Evolutionary conservation across 2,113 vertebrate genomes (phyloP).

Genomic region (Oriolus oriolus): DNA sequence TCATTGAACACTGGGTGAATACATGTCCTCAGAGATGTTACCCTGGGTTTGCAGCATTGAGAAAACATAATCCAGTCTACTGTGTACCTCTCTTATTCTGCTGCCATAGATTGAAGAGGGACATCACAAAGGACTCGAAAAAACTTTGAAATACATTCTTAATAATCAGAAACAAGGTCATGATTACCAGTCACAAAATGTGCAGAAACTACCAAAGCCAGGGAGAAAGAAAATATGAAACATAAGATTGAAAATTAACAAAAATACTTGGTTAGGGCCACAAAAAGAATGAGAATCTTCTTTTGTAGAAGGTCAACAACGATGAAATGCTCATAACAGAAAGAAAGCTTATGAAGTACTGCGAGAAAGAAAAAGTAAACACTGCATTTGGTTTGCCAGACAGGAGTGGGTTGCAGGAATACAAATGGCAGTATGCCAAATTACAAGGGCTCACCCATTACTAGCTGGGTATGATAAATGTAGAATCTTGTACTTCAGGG

Average conservation of each 20-base stretch:
- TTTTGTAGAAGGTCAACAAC: background rate
- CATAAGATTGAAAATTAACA: background rate
- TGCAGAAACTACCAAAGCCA: background rate
- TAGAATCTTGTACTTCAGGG: background rate
- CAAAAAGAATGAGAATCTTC: background rate
- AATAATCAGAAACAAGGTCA: constrained; percentile 10
- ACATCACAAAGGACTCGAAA: constrained; percentile 20
- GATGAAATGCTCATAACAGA: background rate
- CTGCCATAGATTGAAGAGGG: background rate
- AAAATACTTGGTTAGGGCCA: background rate
- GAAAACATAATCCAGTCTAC: background rate
- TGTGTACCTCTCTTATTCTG: background rate
- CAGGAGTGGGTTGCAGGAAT: background rate
- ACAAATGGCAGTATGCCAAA: background rate
- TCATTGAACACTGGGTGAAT: background rate
- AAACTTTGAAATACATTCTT: background rate
- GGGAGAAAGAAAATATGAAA: background rate
- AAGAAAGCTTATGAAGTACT: background rate
- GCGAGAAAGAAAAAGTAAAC: background rate
- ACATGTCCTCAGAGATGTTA: background rate
- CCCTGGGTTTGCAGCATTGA: background rate
- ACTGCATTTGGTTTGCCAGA: background rate
- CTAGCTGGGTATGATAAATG: background rate
- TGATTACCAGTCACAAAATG: background rate
- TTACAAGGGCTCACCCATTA: background rate